Conservation (phyloP, 2,797 vertebrate species). For the Gambelia wislizenii region DNA sequence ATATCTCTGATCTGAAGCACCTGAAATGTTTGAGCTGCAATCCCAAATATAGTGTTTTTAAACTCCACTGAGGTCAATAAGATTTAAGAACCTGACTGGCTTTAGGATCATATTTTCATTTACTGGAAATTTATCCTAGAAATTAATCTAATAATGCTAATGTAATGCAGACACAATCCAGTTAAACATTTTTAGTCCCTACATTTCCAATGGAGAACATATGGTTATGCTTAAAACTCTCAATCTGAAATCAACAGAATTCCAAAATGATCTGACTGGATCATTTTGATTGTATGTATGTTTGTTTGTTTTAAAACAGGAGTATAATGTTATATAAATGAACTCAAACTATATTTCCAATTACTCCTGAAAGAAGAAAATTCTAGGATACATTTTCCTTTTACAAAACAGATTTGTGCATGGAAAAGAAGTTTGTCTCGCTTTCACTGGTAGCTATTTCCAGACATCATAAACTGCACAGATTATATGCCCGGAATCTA, state of each 20-base stretch:
- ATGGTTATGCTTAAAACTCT: neutral
- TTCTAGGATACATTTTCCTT: neutral
- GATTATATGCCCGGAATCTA: constrained; percentile 70
- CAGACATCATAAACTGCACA: constrained; percentile 57
- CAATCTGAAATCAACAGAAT: neutral
- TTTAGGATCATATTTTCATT: neutral
- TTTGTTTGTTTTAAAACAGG: neutral
- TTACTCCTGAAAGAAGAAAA: constrained; percentile 34
- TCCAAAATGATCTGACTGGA: neutral
- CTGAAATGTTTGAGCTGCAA: neutral
- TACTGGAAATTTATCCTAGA: neutral
- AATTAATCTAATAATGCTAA: neutral
- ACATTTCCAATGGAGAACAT: neutral
- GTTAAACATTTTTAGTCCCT: neutral
- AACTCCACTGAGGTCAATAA: neutral
- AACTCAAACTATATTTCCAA: constrained; percentile 30
- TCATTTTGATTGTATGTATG: neutral
- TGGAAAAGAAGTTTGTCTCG: constrained; percentile 54
- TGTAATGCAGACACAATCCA: neutral
- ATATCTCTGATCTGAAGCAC: neutral
- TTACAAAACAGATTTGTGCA: constrained; percentile 33
- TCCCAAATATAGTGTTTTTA: neutral
- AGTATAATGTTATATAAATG: constrained; percentile 11
- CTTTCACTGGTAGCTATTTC: constrained; percentile 63
- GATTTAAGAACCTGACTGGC: neutral